Conservation (phyloP, 2,888 invertebrate genomes). For the Neria commutata region DNA sequence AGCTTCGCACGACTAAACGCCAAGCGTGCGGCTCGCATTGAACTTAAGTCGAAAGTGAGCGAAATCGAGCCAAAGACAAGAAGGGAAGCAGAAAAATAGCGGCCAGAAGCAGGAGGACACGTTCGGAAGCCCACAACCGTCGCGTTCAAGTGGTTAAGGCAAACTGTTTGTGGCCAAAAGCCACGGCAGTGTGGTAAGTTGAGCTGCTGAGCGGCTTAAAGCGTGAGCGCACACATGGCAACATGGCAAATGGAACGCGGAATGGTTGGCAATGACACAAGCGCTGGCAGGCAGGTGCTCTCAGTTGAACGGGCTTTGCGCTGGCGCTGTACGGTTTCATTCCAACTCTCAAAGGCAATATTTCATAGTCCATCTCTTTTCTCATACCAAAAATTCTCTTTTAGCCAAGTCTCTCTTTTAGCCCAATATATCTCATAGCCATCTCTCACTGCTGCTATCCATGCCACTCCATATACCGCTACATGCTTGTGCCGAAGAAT, state of each 20-base stretch:
- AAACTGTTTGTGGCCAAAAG: neutral
- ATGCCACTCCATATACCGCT: neutral
- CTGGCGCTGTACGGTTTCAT: neutral
- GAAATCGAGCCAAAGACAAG: neutral
- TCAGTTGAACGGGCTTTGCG: neutral
- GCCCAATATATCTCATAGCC: no score
- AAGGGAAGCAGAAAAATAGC: neutral
- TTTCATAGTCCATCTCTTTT: no score
- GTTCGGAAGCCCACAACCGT: neutral
- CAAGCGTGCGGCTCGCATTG: neutral
- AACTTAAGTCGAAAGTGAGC: neutral
- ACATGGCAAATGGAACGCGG: neutral
- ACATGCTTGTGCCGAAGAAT: neutral
- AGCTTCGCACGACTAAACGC: neutral
- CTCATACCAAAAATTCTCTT: no score
- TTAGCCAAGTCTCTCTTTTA: no score
- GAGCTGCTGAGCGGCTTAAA: neutral
- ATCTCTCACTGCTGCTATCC: neutral
- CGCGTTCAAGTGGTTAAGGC: neutral
- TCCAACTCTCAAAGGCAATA: no score
- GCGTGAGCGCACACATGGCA: no score
- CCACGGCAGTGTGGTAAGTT: neutral
- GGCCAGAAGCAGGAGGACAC: neutral
- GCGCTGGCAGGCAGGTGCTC: neutral
- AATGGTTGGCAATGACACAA: neutral